phyloP scores from a whole-genome alignment of 2,888 invertebrate species.

The Cerastis rubricosa region DNA sequence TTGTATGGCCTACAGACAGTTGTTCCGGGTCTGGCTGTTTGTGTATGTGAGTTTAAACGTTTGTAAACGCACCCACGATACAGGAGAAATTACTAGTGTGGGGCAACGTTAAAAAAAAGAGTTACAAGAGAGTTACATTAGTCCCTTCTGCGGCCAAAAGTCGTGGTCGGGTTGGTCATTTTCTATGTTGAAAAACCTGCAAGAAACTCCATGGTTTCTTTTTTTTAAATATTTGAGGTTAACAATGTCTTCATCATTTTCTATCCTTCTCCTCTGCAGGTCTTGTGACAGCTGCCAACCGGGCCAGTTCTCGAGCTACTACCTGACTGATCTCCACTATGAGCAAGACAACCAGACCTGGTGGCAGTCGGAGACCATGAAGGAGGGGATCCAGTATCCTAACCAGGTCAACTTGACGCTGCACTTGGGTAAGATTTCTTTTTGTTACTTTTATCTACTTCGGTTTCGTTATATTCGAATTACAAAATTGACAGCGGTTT shows the following conservation, averaged over 20 bases:
- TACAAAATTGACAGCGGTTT: no score
- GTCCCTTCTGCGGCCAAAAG: no score
- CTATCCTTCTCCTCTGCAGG: slow-evolving; percentile 83
- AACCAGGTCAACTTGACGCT: slow-evolving; percentile 98
- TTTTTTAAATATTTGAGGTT: neutral
- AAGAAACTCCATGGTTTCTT: neutral
- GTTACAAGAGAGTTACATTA: no score
- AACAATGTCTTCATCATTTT: neutral
- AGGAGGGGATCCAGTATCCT: slow-evolving; percentile 97
- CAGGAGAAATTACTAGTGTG: no score
- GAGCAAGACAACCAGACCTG: slow-evolving; percentile 97
- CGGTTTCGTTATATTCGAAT: no score
- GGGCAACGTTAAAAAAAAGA: no score
- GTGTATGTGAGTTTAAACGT: no score
- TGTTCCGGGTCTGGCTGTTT: no score
- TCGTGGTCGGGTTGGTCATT: no score
- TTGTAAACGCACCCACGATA: no score
- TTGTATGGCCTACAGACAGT: no score
- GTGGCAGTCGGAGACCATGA: slow-evolving; percentile 99
- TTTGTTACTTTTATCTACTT: slow-evolving; percentile 5
- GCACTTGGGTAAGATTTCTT: slow-evolving; percentile 92
- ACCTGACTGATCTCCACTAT: slow-evolving; percentile 98
- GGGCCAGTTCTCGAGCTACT: slow-evolving; percentile 89
- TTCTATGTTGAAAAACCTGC: neutral
- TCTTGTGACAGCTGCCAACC: slow-evolving; percentile 95